phyloP scores from a whole-genome alignment of 2,888 invertebrate species.

The Copidosoma aretas region DNA sequence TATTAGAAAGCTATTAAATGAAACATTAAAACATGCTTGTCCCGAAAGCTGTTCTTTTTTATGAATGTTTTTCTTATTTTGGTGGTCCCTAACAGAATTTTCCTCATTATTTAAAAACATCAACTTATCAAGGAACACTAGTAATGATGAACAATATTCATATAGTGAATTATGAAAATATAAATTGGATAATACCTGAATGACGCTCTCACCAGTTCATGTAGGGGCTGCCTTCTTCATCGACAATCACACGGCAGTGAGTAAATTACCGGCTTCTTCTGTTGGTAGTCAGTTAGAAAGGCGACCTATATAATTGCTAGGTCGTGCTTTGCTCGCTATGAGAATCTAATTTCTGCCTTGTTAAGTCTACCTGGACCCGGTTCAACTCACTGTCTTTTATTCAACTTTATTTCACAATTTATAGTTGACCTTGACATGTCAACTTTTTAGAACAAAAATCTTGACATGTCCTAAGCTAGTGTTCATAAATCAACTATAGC shows the following conservation, averaged over 20 bases:
- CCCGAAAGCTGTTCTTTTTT: constrained; percentile 19
- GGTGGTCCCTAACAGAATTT: constrained; percentile 38
- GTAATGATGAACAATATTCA: constrained; percentile 55
- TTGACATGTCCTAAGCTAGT: constrained; percentile 23
- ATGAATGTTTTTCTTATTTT: too few species aligned
- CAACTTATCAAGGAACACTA: constrained; percentile 56
- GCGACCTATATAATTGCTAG: constrained; percentile 61
- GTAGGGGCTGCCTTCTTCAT: constrained; percentile 63
- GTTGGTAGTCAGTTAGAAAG: constrained; percentile 63
- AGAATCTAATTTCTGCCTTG: constrained; percentile 56
- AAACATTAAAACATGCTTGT: constrained; percentile 33
- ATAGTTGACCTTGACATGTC: constrained; percentile 14
- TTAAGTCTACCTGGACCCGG: constrained; percentile 49
- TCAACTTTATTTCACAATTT: constrained; percentile 28
- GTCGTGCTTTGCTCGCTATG: constrained; percentile 61
- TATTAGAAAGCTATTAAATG: constrained; percentile 35
- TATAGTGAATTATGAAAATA: constrained; percentile 65
- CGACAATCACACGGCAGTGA: constrained; percentile 62
- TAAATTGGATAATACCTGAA: constrained; percentile 70
- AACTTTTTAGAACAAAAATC: constrained; percentile 18
- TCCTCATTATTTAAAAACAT: constrained; percentile 45
- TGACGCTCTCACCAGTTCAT: constrained; percentile 63
- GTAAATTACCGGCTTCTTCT: constrained; percentile 62
- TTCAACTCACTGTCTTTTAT: constrained; percentile 34
- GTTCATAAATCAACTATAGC: constrained; percentile 12